A percentile compares a stretch with the other conserved stretches of the same genome.
Conservation (phyloP, 2,888 invertebrate genomes). For the Cantharis rustica region DNA sequence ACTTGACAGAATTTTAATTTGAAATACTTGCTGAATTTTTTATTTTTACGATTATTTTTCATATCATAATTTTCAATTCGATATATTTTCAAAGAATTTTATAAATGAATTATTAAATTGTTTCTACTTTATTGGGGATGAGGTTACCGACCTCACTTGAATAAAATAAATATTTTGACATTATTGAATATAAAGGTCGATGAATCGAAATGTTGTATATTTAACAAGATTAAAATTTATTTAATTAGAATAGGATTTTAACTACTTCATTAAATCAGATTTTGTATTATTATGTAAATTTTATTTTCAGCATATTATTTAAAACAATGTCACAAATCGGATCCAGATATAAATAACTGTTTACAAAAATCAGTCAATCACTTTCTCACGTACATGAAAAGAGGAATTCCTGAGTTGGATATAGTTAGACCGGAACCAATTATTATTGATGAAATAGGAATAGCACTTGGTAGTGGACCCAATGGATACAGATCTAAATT, state of each 20-base stretch:
- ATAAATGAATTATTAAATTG: neutral
- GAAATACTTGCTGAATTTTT: no score
- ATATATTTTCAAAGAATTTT: neutral
- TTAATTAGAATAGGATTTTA: neutral
- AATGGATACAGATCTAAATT: constrained; percentile 84
- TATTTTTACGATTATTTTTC: no score
- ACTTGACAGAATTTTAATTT: no score
- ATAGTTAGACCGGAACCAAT: constrained; percentile 78
- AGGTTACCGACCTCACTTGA: neutral
- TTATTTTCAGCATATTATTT: constrained; percentile 64
- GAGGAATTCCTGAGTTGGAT: constrained; percentile 76
- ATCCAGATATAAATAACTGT: constrained; percentile 74
- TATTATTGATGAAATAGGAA: constrained; percentile 80
- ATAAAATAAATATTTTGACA: neutral
- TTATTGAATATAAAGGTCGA: neutral
- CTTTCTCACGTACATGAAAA: constrained; percentile 71
- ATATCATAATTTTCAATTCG: neutral
- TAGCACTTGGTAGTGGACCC: constrained; percentile 78
- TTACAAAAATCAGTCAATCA: constrained; percentile 75
- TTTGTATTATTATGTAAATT: neutral
- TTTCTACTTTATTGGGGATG: neutral
- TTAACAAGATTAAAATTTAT: neutral
- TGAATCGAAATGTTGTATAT: neutral
- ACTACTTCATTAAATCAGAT: neutral
- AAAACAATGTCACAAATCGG: constrained; percentile 72